Conservation (phyloP, 1,140 invertebrate species). For the Agraylea sexmaculata region DNA sequence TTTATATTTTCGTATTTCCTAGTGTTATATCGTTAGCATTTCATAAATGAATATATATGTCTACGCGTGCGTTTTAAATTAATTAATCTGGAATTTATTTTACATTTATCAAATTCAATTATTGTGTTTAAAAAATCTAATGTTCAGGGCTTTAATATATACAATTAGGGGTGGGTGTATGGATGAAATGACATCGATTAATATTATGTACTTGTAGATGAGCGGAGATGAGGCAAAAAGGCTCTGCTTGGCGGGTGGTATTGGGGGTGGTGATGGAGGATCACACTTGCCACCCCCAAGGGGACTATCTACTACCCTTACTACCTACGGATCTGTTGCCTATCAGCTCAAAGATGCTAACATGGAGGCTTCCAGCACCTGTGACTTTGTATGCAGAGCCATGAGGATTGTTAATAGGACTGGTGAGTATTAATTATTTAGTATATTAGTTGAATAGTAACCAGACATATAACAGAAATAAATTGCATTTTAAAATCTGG, state of each 20-base stretch:
- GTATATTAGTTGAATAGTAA: slow-evolving; percentile 1
- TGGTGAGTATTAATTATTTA: slow-evolving; percentile 34
- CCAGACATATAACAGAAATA: too few relatives aligned
- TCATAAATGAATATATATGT: neutral
- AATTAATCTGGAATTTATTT: neutral
- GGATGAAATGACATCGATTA: too few relatives aligned
- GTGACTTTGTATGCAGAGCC: slow-evolving; percentile 64
- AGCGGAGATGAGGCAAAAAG: slow-evolving; percentile 61
- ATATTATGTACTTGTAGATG: slow-evolving; percentile 44
- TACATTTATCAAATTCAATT: neutral
- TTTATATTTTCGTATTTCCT: too few relatives aligned
- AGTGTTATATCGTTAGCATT: neutral
- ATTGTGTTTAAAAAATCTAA: neutral
- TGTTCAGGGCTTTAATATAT: neutral
- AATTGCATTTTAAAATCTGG: too few relatives aligned
- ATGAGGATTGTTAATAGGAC: slow-evolving; percentile 65
- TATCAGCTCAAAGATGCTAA: slow-evolving; percentile 74
- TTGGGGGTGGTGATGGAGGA: slow-evolving; percentile 28
- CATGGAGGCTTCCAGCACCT: slow-evolving; percentile 60
- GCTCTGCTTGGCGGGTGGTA: slow-evolving; percentile 47
- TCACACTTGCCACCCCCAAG: slow-evolving; percentile 26
- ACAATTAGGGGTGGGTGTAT: too few relatives aligned
- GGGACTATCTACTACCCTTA: slow-evolving; percentile 45
- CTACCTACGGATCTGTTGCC: slow-evolving; percentile 63
- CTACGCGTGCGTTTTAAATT: neutral